These are phyloP conservation scores for Apomyelois bistriatella DNA, from an alignment of 2,888 invertebrate genomes.

Conservation along the genomic window DNA sequence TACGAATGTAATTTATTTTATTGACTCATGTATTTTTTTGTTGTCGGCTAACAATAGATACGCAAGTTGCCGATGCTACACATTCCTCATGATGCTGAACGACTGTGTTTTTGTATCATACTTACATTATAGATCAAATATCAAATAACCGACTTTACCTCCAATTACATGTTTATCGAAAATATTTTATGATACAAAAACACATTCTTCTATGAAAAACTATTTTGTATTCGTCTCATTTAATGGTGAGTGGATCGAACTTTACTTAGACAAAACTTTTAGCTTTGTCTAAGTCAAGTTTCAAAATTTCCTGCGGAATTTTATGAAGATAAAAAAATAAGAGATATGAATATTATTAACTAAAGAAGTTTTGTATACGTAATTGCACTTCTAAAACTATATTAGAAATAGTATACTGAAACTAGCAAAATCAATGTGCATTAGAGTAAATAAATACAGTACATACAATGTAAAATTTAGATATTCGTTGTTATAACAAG, in stretches of 20 bases:
- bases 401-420: background rate
- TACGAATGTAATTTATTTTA: constrained; percentile 1
- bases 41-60: background rate
- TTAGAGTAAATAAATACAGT: background rate
- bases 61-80: constrained; percentile 31
- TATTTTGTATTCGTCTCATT: no score
- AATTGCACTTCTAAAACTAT: background rate
- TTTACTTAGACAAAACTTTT: no score
- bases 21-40: background rate
- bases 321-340: no score
- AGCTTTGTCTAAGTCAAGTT: no score
- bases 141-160: background rate
- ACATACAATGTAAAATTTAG: background rate
- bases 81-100: constrained; percentile 48
- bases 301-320: no score
- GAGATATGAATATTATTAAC: no score
- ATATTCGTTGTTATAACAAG: no score
- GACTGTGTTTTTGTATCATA: constrained; percentile 49
- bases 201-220: no score
- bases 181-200: no score
- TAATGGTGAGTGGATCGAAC: no score
- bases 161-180: background rate
- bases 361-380: no score
- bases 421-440: background rate
- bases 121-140: constrained; percentile 26